Conservation (phyloP, 2,888 invertebrate species). For the Merodon equestris region DNA sequence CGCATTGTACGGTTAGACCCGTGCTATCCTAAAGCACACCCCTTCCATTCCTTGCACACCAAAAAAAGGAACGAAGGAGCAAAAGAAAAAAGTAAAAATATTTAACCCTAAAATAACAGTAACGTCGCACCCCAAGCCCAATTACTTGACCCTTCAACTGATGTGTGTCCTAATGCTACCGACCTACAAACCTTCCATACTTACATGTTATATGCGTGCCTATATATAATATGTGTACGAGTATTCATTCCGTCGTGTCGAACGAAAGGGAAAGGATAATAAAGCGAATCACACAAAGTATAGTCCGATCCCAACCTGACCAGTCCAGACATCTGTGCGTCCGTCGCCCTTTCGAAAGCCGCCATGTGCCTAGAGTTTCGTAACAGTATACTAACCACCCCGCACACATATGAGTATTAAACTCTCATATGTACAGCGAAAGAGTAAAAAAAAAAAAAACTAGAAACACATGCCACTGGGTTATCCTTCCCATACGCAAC, state of each 20-base stretch:
- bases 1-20: conserved; percentile 9
- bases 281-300: conserved; percentile 35
- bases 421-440: background rate
- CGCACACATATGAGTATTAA: conserved; percentile 22
- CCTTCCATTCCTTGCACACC: conserved; percentile 24
- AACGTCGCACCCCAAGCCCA: conserved; percentile 64
- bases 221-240: conserved; percentile 5
- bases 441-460: conserved; percentile 28
- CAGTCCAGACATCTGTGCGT: conserved; percentile 41
- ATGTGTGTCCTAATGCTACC: conserved; percentile 31
- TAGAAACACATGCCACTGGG: conserved; percentile 63
- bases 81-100: conserved; percentile 51
- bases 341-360: conserved; percentile 39
- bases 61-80: conserved; percentile 28
- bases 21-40: conserved; percentile 27
- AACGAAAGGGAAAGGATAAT: conserved; percentile 60
- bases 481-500: conserved; percentile 47
- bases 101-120: conserved; percentile 69
- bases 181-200: too few relatives aligned
- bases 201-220: background rate
- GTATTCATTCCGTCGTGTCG: too few relatives aligned
- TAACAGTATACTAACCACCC: conserved; percentile 47
- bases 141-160: conserved; percentile 67
- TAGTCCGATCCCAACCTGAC: background rate
- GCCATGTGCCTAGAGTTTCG: conserved; percentile 55